Base-by-base conservation (phyloP, 1,140 invertebrate genomes). In the Drosophila kohkoa region DNA sequence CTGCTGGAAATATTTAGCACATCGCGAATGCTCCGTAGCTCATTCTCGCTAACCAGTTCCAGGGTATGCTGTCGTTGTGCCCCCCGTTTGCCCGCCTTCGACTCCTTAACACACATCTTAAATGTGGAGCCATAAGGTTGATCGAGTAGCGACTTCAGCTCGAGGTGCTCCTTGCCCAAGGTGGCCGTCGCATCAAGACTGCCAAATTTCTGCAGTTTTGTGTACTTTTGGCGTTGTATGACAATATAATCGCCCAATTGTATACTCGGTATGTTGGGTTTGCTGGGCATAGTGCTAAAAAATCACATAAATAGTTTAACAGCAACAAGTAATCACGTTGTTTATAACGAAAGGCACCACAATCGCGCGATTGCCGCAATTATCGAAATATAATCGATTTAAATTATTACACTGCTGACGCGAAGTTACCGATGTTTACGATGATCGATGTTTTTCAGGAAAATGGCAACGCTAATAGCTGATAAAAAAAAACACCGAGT, bases 121-220 rank as follows among this genome's bases (percentile, higher is more conserved):
- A 97, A 98, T 8, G 95, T 95, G 25, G 96, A 95, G 89, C 95
- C 97, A 92, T 95, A 97, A 3, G 94, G 94, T 79, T 96, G 95
- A 25, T 96, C 96, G 60, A 96, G 93, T 4, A 97, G 93, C 16
- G 93, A 94, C 72, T 93, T 94, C 77, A 98, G 93, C 87, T 96
- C 94, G 43, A 98, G 93, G 67, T 95, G 95, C 82, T 96, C 95
- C 83, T 95, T 95, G 16, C 96, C 96, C 35, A 97, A 82, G 64
- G 93, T 94, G 13, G 96, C 93, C 28, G 85, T 93, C 5, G 95
- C 94, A 66, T 94, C 94, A 8, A 94, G 79, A 57, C 94, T 94
- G 62, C 93, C 93, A 52, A 96, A 94, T 91, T 96, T 96, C 73
- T 96, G 95, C 10, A 97, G 83, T 89, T 97, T 97, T 65, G 95